These are phyloP conservation scores for Adelges cooleyi DNA, from an alignment of 1,140 invertebrate genomes.

Conservation along the genomic window DNA sequence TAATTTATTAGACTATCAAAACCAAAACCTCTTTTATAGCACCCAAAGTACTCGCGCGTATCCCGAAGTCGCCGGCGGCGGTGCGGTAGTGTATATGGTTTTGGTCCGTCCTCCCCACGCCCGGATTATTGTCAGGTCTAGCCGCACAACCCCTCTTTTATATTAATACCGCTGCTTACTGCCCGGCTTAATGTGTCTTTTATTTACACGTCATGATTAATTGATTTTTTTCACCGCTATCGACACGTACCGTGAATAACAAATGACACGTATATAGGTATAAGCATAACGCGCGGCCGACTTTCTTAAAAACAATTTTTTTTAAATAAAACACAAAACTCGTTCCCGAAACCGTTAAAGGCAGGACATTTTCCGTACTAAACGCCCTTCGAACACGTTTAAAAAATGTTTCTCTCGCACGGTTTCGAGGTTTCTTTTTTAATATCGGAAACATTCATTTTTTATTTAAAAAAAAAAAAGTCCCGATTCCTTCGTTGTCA, in stretches of 20 bases:
- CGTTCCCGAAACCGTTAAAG: no score
- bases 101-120: not conserved
- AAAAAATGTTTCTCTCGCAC: no score
- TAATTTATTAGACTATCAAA: conserved; percentile 29
- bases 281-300: no score
- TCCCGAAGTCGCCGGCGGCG: conserved; percentile 16
- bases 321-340: no score
- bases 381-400: no score
- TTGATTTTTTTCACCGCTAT: conserved; percentile 6
- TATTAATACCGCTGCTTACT: conserved; percentile 27
- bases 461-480: no score
- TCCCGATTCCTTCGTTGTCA: no score
- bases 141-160: conserved; percentile 10
- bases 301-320: no score
- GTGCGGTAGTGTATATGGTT: no score
- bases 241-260: conserved; percentile 19
- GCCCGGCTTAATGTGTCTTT: conserved; percentile 27
- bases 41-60: conserved; percentile 14
- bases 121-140: conserved; percentile 22
- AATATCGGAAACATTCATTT: no score
- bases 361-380: no score
- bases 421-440: no score
- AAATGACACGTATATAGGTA: conserved; percentile 18
- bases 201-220: conserved; percentile 27
- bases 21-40: conserved; percentile 27